A percentile compares a stretch with the other conserved stretches of the same genome.
These are phyloP conservation scores for Holocentrus rufus DNA, from an alignment of 2,797 vertebrate genomes.

Conservation along the genomic window DNA sequence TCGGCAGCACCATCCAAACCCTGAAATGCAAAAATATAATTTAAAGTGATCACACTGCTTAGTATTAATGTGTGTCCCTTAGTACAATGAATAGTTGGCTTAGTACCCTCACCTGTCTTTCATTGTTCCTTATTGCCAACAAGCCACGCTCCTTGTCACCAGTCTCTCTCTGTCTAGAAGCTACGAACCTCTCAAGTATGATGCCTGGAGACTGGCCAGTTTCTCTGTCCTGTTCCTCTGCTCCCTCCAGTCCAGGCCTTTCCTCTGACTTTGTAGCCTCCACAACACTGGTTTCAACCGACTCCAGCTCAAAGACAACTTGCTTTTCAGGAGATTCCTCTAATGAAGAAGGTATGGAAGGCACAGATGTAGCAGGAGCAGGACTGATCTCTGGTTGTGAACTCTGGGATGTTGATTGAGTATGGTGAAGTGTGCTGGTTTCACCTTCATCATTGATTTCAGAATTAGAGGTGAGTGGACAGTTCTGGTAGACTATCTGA, in stretches of 20 bases:
- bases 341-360: conserved; percentile 29
- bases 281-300: conserved; percentile 62
- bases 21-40: conserved; percentile 46
- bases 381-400: conserved; percentile 12
- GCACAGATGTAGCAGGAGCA: conserved; percentile 11
- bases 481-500: conserved; percentile 74
- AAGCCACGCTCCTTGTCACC: conserved; percentile 35
- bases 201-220: conserved; percentile 71
- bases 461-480: conserved; percentile 52
- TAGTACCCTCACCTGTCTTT: conserved; percentile 61
- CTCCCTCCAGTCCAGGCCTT: conserved; percentile 39
- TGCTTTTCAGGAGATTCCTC: conserved; percentile 65
- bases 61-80: neutral
- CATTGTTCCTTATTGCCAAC: conserved; percentile 20
- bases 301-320: conserved; percentile 69
- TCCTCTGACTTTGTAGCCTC: conserved; percentile 55
- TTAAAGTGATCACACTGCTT: neutral
- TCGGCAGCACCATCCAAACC: conserved; percentile 24
- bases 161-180: conserved; percentile 51
- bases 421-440: neutral
- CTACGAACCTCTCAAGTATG: conserved; percentile 76
- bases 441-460: conserved; percentile 50
- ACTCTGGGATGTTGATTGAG: conserved; percentile 24
- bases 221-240: conserved; percentile 50
- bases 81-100: neutral